Evolutionary conservation across 2,113 vertebrate species (phyloP), one percentile per base, ranked within the genome.

Genomic region (Notarius lentiginosus): DNA sequence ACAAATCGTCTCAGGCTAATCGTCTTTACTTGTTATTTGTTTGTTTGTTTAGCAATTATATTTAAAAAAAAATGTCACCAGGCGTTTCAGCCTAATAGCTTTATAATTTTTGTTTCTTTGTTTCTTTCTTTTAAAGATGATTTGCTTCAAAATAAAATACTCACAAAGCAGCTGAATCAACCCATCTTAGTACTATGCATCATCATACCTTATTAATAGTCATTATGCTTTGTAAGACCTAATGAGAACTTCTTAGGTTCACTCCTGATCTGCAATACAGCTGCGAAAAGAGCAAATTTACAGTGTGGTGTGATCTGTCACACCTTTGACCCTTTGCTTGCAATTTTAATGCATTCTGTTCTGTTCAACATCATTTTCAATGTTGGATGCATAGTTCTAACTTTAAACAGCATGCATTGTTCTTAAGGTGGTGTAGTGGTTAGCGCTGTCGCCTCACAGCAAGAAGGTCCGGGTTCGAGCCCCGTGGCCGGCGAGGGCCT

Each of bases 271-370:
- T 79, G 24, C 47, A 76, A 83, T 53, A 72, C 72, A 84, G 87
- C 72, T 87, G 87, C 76, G 81, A 87, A 88, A 47, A 88, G 82
- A 83, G 70, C 87, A 83, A 87, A 87, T 90, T 88, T 88, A 84
- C 80, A 84, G 66, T 34, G 55, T 61, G 27, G 8, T 24, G 17
- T 6, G 4, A 80, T 61, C 47, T 11, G n/a, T 7, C 77, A 30
- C 75, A 63, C 85, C 58, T 51, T 53, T 22, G 68, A 66, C 82
- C 82, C 61, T 82, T 82, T 88, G 18, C 34, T 80, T 12, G 7
- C 4, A 12, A 41, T 61, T 81, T 81, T 55, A 77, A 77, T 47
- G 56, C 30, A 41, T 61, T 81, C 30, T 81, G 79, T 61, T 81
- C 56, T 81, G 56, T 30, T 79, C 2, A 56, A 18, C 77, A 79